Conservation (phyloP, 2,797 vertebrate genomes). For the Synanceia verrucosa region DNA sequence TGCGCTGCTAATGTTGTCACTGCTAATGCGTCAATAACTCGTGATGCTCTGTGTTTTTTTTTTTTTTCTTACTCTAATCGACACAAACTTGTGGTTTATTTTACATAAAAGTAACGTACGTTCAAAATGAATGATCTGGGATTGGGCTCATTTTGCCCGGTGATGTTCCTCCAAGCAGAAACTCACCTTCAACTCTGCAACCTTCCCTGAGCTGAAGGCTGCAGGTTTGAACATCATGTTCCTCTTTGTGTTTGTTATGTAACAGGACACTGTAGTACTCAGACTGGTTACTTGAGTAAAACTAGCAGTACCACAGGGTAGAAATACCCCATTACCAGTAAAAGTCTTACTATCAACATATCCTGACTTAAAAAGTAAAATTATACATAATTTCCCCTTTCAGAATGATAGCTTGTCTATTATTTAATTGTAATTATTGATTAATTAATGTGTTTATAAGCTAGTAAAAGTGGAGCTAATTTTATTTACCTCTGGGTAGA, state of each 20-base stretch:
- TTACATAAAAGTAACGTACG: fast-evolving
- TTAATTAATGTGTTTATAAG: no score
- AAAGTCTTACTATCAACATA: neutral
- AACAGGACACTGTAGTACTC: neutral
- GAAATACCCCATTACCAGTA: neutral
- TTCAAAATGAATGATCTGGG: neutral
- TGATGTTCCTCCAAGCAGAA: neutral
- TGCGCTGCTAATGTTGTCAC: constrained; percentile 12
- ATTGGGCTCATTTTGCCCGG: neutral
- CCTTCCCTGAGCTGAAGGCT: no score
- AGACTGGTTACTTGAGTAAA: neutral
- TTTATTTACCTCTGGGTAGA: no score
- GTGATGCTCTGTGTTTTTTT: neutral
- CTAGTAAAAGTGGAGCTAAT: no score
- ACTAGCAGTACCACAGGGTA: neutral
- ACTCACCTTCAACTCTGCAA: constrained; percentile 30
- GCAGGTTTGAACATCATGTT: constrained; percentile 1
- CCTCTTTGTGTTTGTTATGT: neutral
- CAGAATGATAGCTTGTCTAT: neutral
- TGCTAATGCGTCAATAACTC: neutral
- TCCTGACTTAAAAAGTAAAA: neutral
- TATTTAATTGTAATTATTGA: no score
- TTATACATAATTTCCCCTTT: neutral
- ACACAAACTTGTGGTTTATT: neutral
- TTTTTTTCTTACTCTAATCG: neutral